A percentile compares a stretch with the other conserved stretches of the same genome.
These are phyloP conservation scores for Spermophilus dauricus DNA, from an alignment of 2,113 vertebrate genomes.

Conservation along the genomic window DNA sequence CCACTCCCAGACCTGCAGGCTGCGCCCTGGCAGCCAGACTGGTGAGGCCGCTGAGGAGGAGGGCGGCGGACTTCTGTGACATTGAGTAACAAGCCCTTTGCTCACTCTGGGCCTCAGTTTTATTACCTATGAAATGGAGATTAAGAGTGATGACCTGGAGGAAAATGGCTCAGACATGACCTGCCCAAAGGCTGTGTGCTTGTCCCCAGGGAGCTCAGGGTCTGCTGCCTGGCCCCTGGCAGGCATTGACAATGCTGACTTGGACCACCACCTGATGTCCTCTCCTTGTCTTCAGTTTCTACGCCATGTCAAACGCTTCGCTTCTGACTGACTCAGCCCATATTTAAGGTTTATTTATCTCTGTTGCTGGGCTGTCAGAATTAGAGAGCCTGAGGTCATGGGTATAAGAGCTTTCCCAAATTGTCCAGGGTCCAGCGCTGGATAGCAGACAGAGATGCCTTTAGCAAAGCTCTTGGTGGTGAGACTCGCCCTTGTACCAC, in stretches of 20 bases:
- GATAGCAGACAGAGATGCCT: not conserved
- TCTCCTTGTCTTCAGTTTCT: not conserved
- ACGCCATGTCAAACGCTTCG: not conserved
- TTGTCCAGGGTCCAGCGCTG: not conserved
- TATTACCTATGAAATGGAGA: not conserved
- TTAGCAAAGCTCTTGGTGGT: constrained; percentile 28
- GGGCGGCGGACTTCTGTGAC: not conserved
- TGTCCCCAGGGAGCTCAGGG: not conserved
- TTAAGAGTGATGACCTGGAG: not conserved
- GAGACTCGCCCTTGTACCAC: not conserved
- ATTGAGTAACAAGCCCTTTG: not conserved
- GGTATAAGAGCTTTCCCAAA: constrained; percentile 7
- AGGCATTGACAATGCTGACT: not conserved
- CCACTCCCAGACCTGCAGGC: too few species aligned
- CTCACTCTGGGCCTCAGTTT: not conserved
- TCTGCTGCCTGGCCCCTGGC: not conserved
- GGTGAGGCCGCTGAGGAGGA: not conserved
- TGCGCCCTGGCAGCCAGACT: not conserved
- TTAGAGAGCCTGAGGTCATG: not conserved
- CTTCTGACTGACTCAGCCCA: not conserved
- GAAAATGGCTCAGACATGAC: not conserved
- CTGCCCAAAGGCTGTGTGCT: too few species aligned
- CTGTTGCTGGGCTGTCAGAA: constrained; percentile 52
- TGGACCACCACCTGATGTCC: not conserved
- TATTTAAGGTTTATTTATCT: constrained; percentile 58